A percentile compares a stretch with the other conserved stretches of the same genome.
phyloP scores from a whole-genome alignment of 2,888 invertebrate genomes.

The Parnassius smintheus region DNA sequence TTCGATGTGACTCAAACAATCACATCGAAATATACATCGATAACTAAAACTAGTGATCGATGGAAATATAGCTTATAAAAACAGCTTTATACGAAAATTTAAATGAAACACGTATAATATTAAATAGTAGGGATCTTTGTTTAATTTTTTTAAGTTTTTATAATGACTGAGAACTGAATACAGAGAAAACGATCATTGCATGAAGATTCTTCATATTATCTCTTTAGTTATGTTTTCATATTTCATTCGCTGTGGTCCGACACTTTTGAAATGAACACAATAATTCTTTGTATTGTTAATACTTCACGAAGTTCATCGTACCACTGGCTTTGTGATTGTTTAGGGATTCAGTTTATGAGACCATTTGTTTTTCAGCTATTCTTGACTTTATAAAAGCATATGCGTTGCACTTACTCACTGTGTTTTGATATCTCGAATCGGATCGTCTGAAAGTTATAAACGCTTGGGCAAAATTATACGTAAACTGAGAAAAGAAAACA shows the following conservation, averaged over 20 bases:
- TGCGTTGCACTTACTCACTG: conserved; percentile 36
- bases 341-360: conserved; percentile 33
- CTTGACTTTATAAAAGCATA: conserved; percentile 35
- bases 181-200: no score
- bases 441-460: conserved; percentile 35
- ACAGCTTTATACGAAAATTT: no score
- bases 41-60: no score
- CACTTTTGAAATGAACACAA: background rate
- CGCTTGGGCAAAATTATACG: conserved; percentile 29
- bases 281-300: background rate
- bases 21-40: no score
- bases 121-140: no score
- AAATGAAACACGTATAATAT: no score
- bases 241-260: background rate
- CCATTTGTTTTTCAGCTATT: conserved; percentile 39
- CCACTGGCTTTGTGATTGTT: conserved; percentile 39
- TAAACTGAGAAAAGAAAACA: conserved; percentile 33
- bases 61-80: no score
- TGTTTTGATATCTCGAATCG: conserved; percentile 38
- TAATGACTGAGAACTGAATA: no score
- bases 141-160: no score
- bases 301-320: conserved; percentile 15
- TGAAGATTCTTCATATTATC: background rate
- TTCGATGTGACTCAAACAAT: no score
- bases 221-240: background rate